These are phyloP conservation scores for Turdus rufiventris DNA, from an alignment of 2,113 vertebrate species.

Conservation along the genomic window DNA sequence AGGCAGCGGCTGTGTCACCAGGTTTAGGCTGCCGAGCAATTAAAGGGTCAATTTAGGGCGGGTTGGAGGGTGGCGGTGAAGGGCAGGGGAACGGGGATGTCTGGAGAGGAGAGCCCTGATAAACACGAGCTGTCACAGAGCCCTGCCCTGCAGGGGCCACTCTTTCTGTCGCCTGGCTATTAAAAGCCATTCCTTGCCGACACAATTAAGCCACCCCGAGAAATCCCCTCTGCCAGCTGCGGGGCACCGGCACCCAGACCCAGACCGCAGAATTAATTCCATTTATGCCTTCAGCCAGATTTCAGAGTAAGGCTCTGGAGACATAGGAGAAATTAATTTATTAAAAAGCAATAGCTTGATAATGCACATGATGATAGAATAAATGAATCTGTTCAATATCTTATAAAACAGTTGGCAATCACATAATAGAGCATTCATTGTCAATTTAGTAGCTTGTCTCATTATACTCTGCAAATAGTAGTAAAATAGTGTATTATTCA, in stretches of 20 bases:
- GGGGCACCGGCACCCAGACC: neutral
- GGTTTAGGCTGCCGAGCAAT: neutral
- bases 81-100: neutral
- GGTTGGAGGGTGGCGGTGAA: neutral
- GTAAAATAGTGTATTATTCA: constrained; percentile 78
- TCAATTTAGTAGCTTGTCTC: constrained; percentile 70
- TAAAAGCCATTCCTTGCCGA: neutral
- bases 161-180: neutral
- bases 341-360: constrained; percentile 77
- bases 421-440: constrained; percentile 71
- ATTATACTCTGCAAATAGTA: constrained; percentile 72
- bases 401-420: constrained; percentile 79
- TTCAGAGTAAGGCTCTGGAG: constrained; percentile 67
- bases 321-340: constrained; percentile 76
- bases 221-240: neutral
- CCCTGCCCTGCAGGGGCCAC: neutral
- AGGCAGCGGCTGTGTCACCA: neutral
- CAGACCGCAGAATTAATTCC: constrained; percentile 64
- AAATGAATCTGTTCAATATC: constrained; percentile 75
- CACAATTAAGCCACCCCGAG: neutral
- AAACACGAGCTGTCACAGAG: neutral
- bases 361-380: constrained; percentile 71
- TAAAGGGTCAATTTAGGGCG: neutral
- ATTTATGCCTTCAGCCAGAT: constrained; percentile 67
- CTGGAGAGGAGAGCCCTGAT: neutral